Evolutionary conservation across 2,113 vertebrate genomes (phyloP), one percentile per base, ranked within the genome.

Genomic region (Takifugu flavidus): DNA sequence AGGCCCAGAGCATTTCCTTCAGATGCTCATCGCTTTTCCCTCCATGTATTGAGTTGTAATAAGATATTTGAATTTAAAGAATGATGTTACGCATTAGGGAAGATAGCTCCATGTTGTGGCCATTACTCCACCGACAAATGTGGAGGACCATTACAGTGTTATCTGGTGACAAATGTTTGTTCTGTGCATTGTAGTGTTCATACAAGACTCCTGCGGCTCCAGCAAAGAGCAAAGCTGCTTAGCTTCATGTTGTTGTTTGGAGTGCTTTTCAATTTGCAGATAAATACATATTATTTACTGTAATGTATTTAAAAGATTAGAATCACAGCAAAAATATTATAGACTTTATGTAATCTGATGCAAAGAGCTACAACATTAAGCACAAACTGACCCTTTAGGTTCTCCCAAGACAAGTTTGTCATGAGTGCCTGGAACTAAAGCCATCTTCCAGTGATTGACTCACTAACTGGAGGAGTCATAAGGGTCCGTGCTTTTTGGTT

Each of bases 1-100:
- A 92, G 90, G 91, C 90, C 74, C 69, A 58, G 75, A 87, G 89
- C 82, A 64, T 90, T 92, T 85, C 88, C 87, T 91, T 89, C 53
- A 69, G 67, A 78, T 66, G 61, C 75, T 83, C 80, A 75, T 74
- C 71, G 59, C 60, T 65, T 80, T 76, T 70, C 63, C 47, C 42
- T 52, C 62, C 63, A 62, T 80, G 80, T 56, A 74, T 74, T 78
- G 78, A 87, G 85, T 85, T 58, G 56, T 62, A 83, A 85, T 75
- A 58, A 61, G 70, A 79, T 82, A 75, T 86, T 84, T 83, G 72
- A 76, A 83, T 82, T 55, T 75, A 71, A 80, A 81, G 75, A 78
- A 71, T 71, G 80, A 77, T 76, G 73, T 74, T 72, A 71, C 64
- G 68, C 76, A 78, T 85, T 62, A 68, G 59, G 54, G 64, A 66